These are phyloP conservation scores for Glyptemys insculpta DNA, from an alignment of 2,797 vertebrate species.

Conservation along the genomic window DNA sequence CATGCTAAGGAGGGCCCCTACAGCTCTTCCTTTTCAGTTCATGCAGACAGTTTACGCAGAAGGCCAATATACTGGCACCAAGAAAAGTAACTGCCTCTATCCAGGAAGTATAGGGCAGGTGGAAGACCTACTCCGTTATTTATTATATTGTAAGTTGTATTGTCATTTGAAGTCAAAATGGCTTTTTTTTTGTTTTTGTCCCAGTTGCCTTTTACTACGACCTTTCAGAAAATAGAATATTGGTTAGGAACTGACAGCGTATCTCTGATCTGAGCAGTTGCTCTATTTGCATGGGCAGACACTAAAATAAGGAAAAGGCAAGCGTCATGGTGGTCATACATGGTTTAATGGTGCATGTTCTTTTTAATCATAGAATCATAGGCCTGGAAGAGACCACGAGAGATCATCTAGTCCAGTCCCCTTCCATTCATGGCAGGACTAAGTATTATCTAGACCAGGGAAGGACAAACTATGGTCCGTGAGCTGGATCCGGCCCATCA, in stretches of 20 bases:
- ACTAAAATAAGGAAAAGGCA: background rate
- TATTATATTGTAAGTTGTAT: background rate
- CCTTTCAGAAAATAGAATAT: background rate
- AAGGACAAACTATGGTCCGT: too few species aligned
- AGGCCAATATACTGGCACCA: background rate
- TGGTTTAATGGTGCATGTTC: too few species aligned
- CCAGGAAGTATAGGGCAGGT: background rate
- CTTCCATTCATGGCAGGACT: too few species aligned
- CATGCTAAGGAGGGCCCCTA: background rate
- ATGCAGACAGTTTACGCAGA: background rate
- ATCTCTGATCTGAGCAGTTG: background rate
- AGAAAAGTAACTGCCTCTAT: background rate
- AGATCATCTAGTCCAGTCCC: too few species aligned
- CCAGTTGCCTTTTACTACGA: background rate
- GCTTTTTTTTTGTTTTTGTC: background rate
- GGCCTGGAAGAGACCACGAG: too few species aligned
- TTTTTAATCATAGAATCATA: too few species aligned
- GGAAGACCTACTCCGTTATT: background rate
- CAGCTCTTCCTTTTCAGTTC: background rate
- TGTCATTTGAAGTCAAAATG: background rate
- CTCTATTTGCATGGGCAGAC: background rate
- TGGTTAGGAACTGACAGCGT: background rate
- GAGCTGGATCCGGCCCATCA: too few species aligned
- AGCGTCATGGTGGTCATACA: background rate
- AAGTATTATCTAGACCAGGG: too few species aligned